Conservation (phyloP, 64 coral and sea anemone species). For the Montipora capricornis region DNA sequence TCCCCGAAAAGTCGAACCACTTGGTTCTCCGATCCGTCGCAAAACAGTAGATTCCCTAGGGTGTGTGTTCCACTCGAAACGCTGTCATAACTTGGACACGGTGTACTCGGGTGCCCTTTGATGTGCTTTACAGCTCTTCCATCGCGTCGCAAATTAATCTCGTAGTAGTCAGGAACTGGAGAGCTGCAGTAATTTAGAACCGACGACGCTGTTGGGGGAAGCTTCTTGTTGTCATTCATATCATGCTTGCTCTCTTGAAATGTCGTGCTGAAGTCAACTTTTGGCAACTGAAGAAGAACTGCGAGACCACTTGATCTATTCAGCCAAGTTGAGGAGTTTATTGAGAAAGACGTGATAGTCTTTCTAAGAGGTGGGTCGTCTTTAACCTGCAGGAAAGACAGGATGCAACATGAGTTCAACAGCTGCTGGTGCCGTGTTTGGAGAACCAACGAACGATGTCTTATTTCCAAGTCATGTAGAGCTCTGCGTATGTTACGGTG, state of each 20-base stretch:
- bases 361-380: slow-evolving; percentile 1
- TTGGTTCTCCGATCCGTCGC: slow-evolving; percentile 65
- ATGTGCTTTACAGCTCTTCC: slow-evolving; percentile 27
- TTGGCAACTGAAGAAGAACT: slow-evolving; percentile 34
- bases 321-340: slow-evolving; percentile 57
- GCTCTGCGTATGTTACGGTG: background rate
- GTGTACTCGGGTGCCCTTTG: slow-evolving; percentile 30
- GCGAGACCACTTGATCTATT: slow-evolving; percentile 75
- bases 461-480: background rate
- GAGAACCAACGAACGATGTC: background rate
- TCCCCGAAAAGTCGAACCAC: slow-evolving; percentile 67
- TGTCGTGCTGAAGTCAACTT: slow-evolving; percentile 67
- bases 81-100: slow-evolving; percentile 52
- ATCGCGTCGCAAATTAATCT: slow-evolving; percentile 34
- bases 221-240: slow-evolving; percentile 59
- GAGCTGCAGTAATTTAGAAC: slow-evolving; percentile 60
- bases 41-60: slow-evolving; percentile 25
- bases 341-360: slow-evolving; percentile 36
- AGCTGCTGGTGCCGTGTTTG: background rate
- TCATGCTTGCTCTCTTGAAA: slow-evolving; percentile 62
- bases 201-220: background rate
- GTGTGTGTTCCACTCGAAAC: too few species aligned
- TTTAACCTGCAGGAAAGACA: slow-evolving; percentile 18
- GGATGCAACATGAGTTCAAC: background rate
- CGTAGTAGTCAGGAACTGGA: slow-evolving; percentile 76